Evolutionary conservation across 2,888 invertebrate genomes (phyloP).

Genomic region (Plusia festucae): DNA sequence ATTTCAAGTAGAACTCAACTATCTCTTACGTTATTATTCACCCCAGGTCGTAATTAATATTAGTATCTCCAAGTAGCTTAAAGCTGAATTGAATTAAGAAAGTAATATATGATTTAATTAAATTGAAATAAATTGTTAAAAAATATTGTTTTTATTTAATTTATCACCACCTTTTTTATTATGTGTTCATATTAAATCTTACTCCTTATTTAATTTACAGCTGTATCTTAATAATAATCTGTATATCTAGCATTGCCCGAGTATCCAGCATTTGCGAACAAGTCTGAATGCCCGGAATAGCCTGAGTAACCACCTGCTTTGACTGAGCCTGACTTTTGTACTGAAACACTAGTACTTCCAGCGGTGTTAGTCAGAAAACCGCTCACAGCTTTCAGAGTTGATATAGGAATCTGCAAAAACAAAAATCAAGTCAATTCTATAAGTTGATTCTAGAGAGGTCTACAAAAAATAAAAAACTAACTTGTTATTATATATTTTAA

Average conservation of each 20-base stretch:
- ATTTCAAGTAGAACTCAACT: constrained; percentile 11
- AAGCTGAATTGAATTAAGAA: neutral
- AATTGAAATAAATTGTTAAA: neutral
- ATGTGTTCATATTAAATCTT: constrained; percentile 10
- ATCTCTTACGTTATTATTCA: neutral
- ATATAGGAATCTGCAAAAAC: constrained; percentile 91
- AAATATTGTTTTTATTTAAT: constrained; percentile 7
- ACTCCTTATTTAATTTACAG: constrained; percentile 5
- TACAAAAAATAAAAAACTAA: too few relatives aligned
- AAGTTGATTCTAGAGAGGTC: neutral
- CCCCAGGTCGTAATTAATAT: neutral
- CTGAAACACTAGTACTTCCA: constrained; percentile 77
- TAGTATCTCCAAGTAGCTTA: neutral
- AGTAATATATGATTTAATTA: neutral
- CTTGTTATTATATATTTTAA: too few relatives aligned
- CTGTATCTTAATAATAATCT: constrained; percentile 25
- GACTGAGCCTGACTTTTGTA: constrained; percentile 81
- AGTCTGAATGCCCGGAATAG: constrained; percentile 1
- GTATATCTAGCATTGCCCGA: constrained; percentile 36
- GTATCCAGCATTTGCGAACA: constrained; percentile 19
- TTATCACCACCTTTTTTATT: constrained; percentile 21
- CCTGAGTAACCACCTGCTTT: constrained; percentile 65
- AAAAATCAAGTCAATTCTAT: neutral
- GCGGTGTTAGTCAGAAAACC: constrained; percentile 89
- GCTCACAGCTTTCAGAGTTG: constrained; percentile 90